Evolutionary conservation across 2,888 invertebrate species (phyloP).

Genomic region (Polymixis lichenea): DNA sequence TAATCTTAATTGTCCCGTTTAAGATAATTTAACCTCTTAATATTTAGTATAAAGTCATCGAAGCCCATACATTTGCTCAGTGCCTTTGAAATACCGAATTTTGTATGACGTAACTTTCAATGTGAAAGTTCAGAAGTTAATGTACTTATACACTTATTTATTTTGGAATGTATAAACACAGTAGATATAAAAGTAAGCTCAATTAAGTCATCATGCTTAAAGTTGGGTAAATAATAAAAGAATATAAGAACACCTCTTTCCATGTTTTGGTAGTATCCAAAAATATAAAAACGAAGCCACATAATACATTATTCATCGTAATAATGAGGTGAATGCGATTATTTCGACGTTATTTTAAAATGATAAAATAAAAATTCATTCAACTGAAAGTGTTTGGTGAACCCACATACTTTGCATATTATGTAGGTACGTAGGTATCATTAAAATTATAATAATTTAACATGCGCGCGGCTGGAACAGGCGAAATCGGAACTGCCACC

Average conservation of each 20-base stretch:
- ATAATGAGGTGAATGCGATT: conserved; percentile 53
- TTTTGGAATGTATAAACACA: not conserved
- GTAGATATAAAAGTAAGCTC: not conserved
- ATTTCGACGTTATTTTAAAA: conserved; percentile 53
- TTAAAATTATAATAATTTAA: conserved; percentile 76
- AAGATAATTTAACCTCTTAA: conserved; percentile 78
- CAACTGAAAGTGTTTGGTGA: conserved; percentile 50
- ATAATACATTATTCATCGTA: conserved; percentile 58
- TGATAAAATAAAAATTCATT: conserved; percentile 59
- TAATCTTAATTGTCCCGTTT: conserved; percentile 82
- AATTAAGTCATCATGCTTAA: conserved; percentile 39
- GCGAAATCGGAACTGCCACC: conserved; percentile 71
- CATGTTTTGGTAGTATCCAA: conserved; percentile 31
- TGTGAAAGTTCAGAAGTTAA: conserved; percentile 41
- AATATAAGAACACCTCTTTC: conserved; percentile 13
- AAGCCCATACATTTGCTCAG: conserved; percentile 69
- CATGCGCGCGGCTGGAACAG: conserved; percentile 72
- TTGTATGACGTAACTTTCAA: conserved; percentile 35
- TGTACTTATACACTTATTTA: conserved; percentile 1
- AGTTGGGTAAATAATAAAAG: conserved; percentile 29
- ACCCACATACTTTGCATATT: conserved; percentile 56
- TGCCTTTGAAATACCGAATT: conserved; percentile 61
- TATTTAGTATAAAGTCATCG: conserved; percentile 75
- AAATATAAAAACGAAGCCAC: conserved; percentile 40
- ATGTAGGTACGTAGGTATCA: conserved; percentile 52